Conservation (phyloP, 30 jellyfish, hydroid and myxozoan species). For the Chironex yamaguchii region DNA sequence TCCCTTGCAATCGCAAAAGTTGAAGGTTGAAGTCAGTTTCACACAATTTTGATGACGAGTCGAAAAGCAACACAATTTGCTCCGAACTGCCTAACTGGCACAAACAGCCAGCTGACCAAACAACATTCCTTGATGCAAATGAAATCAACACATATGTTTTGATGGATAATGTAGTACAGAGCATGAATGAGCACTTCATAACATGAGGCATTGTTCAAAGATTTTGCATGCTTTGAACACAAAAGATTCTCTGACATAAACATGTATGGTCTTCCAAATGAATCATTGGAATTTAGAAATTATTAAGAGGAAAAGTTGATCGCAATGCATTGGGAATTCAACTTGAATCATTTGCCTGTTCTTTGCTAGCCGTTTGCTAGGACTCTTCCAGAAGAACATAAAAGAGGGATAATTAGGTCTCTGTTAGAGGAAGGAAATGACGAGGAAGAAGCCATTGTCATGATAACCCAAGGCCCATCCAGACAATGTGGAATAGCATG, state of each 20-base stretch:
- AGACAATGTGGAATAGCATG: too few relatives aligned
- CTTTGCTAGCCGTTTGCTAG: too few relatives aligned
- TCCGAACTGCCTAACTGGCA: too few relatives aligned
- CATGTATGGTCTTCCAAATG: constrained; percentile 11
- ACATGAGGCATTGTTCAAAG: constrained; percentile 46
- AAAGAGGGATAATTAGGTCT: neutral
- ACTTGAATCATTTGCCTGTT: constrained; percentile 20
- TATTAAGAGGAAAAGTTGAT: constrained; percentile 8
- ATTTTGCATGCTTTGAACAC: constrained; percentile 58
- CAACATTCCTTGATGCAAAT: neutral
- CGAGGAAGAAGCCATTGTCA: constrained; percentile 7
- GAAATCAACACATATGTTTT: constrained; percentile 4
- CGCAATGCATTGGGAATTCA: constrained; percentile 15
- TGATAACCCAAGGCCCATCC: neutral
- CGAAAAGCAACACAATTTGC: too few relatives aligned
- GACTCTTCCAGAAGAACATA: constrained; percentile 40
- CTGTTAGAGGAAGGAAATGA: neutral
- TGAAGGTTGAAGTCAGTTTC: too few relatives aligned
- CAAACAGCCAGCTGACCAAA: too few relatives aligned
- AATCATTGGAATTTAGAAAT: constrained; percentile 4
- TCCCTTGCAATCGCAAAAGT: too few relatives aligned
- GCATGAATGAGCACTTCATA: neutral
- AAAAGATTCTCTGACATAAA: constrained; percentile 10
- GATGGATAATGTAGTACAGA: constrained; percentile 29
- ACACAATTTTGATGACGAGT: too few relatives aligned